Conservation (phyloP, 2,113 vertebrate species). For the Arothron firmamentum region DNA sequence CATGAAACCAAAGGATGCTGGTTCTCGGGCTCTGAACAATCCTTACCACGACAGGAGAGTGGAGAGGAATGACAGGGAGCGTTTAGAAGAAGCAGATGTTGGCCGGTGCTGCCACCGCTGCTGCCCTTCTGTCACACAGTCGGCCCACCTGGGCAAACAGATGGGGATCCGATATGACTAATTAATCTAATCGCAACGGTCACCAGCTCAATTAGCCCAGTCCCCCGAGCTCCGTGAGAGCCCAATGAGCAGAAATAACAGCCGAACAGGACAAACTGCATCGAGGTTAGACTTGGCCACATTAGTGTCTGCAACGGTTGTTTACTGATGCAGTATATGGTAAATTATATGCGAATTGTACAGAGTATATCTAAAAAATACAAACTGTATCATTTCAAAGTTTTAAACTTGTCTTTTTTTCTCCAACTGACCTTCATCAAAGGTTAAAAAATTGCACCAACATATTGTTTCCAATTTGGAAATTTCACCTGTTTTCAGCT, state of each 20-base stretch:
- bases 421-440: neutral
- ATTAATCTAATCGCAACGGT: conserved; percentile 59
- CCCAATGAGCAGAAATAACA: conserved; percentile 21
- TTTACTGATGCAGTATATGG: too few species aligned
- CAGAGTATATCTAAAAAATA: neutral
- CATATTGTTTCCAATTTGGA: neutral
- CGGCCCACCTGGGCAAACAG: conserved; percentile 66
- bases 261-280: conserved; percentile 6
- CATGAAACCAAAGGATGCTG: neutral
- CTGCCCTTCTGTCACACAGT: conserved; percentile 40
- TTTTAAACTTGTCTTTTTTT: conserved; percentile 7
- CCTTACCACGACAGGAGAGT: neutral
- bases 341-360: neutral
- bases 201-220: conserved; percentile 54
- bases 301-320: too few species aligned
- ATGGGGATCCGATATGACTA: conserved; percentile 64
- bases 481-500: conserved; percentile 35
- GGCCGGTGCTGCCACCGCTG: conserved; percentile 25
- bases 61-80: conserved; percentile 13
- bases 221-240: conserved; percentile 34
- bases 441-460: neutral
- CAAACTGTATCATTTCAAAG: neutral
- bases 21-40: neutral
- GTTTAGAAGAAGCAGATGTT: conserved; percentile 46
- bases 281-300: neutral